Conservation (phyloP, 2,888 invertebrate species). For the Ennomos fuscantarius region DNA sequence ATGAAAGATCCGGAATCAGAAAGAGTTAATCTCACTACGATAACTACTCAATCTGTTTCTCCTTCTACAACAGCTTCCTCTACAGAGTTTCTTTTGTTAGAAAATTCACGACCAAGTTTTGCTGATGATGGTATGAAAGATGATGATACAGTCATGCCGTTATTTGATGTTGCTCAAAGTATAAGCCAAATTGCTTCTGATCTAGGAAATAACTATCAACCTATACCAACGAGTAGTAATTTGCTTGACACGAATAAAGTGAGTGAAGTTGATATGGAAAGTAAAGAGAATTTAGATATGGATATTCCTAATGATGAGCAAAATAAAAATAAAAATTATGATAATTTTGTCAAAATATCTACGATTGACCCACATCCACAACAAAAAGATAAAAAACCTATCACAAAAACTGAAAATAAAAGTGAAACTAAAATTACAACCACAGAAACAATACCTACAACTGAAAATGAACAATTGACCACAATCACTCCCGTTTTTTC, state of each 20-base stretch:
- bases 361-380: conserved; percentile 67
- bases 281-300: conserved; percentile 74
- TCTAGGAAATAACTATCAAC: conserved; percentile 67
- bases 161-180: conserved; percentile 79
- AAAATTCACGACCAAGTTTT: conserved; percentile 39
- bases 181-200: conserved; percentile 82
- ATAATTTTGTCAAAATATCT: conserved; percentile 73
- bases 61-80: conserved; percentile 70
- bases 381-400: conserved; percentile 36
- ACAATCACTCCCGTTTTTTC: conserved; percentile 39
- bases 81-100: conserved; percentile 59
- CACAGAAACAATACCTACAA: conserved; percentile 36
- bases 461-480: conserved; percentile 43
- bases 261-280: conserved; percentile 63
- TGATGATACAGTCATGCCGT: conserved; percentile 53
- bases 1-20: conserved; percentile 52
- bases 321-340: conserved; percentile 45
- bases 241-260: conserved; percentile 63
- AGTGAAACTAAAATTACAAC: conserved; percentile 29
- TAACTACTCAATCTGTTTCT: conserved; percentile 77
- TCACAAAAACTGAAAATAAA: conserved; percentile 27
- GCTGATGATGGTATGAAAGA: conserved; percentile 38
- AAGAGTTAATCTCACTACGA: conserved; percentile 66
- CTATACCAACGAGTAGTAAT: conserved; percentile 66
- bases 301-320: conserved; percentile 60